Percentiles rank a stretch among this genome's conserved stretches.
These are phyloP conservation scores for Nesoenas mayeri DNA, from an alignment of 2,113 vertebrate genomes.

Conservation along the genomic window DNA sequence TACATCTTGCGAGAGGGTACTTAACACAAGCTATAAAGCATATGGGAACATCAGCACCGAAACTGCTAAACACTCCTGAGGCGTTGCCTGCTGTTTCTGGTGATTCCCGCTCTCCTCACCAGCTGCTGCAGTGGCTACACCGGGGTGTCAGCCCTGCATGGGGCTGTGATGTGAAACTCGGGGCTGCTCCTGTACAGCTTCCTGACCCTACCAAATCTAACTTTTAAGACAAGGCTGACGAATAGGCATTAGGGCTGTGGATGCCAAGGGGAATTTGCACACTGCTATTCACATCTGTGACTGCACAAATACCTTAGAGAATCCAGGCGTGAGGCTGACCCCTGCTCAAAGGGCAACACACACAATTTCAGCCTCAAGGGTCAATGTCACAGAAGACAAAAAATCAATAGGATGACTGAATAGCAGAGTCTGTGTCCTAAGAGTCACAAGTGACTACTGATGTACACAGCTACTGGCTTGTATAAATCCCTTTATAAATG, in stretches of 20 bases:
- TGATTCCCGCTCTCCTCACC: background rate
- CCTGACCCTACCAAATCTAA: background rate
- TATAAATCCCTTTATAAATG: background rate
- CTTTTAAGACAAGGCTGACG: background rate
- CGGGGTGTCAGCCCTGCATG: rapidly evolving
- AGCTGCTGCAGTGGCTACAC: background rate
- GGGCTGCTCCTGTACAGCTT: background rate
- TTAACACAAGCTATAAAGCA: background rate
- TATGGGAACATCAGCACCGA: background rate
- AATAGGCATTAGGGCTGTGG: background rate
- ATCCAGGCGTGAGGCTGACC: background rate
- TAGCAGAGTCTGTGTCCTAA: background rate
- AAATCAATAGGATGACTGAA: background rate
- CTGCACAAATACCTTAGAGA: background rate
- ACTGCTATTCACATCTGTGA: background rate
- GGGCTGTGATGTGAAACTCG: background rate
- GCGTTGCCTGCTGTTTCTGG: background rate
- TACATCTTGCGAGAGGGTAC: background rate
- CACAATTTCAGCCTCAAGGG: background rate
- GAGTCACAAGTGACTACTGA: background rate
- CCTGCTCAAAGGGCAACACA: background rate
- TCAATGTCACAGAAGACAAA: background rate
- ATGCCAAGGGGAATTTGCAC: background rate
- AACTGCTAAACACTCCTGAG: background rate
- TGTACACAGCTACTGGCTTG: background rate